Evolutionary conservation across 2,113 vertebrate species (phyloP), one percentile per base, ranked within the genome.

Genomic region (Ramphastos sulfuratus): DNA sequence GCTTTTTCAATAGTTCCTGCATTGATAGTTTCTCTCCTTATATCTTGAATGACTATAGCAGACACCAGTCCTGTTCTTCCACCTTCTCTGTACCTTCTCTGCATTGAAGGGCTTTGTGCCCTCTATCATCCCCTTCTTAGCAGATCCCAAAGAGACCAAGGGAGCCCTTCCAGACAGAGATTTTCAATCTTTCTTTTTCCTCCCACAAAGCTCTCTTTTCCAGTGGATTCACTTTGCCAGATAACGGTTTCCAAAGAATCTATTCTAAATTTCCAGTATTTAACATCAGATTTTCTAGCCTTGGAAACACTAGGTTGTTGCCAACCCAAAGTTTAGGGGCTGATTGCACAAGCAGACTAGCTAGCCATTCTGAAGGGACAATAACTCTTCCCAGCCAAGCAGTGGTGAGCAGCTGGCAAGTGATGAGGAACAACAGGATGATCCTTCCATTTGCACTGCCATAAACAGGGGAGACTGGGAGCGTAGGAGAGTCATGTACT

Each of bases 271-370:
- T 96, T 95, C 95, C 96, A 86, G 37, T 87, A 90, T 95, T 95
- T 94, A 71, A 90, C 92, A 95, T 96, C 96, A 96, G 85, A 94
- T 95, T 96, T 96, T 96, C 93, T 96, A 73, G 83, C 60, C 83
- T 92, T 90, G 96, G 96, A 96, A 96, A 96, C 73, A 64, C 1
- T 4, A 94, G 37, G 37, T 72, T 1, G 0, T 81, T 88, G 90
- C 96, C 95, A 96, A 31, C 73, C 65, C 60, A 8, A 84, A 86
- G 76, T 90, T 95, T 64, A 78, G 83, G 61, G 48, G 27, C 1
- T 96, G 88, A 95, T 96, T 96, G 88, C 95, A 95, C 85, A 94
- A 95, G 85, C 96, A 96, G 95, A 39, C 58, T 58, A 71, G 33
- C 48, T 67, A 87, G 75, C 72, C 65, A n/a, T 56, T 86, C 88